Evolutionary conservation across 2,113 vertebrate genomes (phyloP).

Genomic region (Scalopus aquaticus): DNA sequence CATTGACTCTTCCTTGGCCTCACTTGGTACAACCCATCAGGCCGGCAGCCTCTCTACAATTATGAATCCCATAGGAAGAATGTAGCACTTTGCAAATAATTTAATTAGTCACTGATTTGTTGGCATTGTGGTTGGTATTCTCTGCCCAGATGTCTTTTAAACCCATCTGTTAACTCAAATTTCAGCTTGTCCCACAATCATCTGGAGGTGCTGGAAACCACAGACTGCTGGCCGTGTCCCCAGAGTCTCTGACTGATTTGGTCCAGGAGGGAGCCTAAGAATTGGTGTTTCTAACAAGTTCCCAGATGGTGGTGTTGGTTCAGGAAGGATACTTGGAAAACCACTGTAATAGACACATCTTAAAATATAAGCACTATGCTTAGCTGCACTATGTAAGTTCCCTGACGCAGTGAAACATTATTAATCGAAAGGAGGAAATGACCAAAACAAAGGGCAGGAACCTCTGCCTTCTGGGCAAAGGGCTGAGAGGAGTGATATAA

Average conservation of each 20-base stretch:
- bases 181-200: neutral
- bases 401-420: neutral
- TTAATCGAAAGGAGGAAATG: neutral
- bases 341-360: neutral
- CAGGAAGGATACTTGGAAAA: neutral
- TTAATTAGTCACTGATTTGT: neutral
- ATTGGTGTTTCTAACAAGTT: neutral
- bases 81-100: neutral
- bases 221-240: neutral
- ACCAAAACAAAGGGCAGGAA: neutral
- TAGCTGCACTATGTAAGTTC: neutral
- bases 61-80: neutral
- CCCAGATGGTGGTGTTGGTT: too few relatives aligned
- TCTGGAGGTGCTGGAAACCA: neutral
- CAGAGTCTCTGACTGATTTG: neutral
- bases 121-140: neutral
- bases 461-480: neutral
- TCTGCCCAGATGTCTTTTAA: neutral
- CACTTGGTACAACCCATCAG: neutral
- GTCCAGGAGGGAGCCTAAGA: neutral
- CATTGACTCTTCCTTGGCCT: neutral
- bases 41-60: neutral
- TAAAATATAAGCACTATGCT: neutral
- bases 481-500: neutral
- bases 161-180: neutral